A percentile compares a stretch with the other conserved stretches of the same genome.
phyloP scores from a whole-genome alignment of 2,113 vertebrate species.

The Centropus bengalensis region DNA sequence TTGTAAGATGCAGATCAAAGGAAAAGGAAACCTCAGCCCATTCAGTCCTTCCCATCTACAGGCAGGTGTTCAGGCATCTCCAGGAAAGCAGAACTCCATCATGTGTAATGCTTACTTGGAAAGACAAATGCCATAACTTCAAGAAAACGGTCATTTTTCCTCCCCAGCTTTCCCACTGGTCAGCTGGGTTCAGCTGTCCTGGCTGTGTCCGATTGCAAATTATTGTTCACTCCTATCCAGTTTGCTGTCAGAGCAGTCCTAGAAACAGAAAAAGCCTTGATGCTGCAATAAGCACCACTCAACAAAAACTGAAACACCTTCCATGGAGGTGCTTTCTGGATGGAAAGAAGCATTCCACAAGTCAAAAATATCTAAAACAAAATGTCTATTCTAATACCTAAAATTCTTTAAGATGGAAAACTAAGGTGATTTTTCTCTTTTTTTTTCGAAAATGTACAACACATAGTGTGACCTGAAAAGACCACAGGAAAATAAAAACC shows the following conservation, averaged over 20 bases:
- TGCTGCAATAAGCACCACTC: accelerated
- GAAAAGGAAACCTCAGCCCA: not conserved
- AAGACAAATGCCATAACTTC: not conserved
- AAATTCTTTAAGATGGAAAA: not conserved
- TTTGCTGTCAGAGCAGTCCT: accelerated
- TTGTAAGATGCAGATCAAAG: not conserved
- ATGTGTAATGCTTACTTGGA: accelerated
- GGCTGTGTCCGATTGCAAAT: not conserved
- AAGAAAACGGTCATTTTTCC: not conserved
- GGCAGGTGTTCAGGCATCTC: not conserved
- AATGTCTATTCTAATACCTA: not conserved
- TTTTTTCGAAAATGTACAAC: too few relatives aligned
- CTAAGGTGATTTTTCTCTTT: not conserved
- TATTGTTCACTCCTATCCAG: not conserved
- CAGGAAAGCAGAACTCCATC: not conserved
- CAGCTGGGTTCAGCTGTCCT: not conserved
- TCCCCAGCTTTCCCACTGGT: not conserved
- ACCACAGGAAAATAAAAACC: not conserved
- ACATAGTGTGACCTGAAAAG: not conserved
- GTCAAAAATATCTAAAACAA: not conserved
- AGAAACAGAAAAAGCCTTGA: not conserved
- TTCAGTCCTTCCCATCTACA: not conserved
- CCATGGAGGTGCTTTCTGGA: not conserved
- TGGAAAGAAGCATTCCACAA: not conserved
- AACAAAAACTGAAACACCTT: not conserved